Conservation (phyloP, 2,888 invertebrate species). For the Euclidia mi region DNA sequence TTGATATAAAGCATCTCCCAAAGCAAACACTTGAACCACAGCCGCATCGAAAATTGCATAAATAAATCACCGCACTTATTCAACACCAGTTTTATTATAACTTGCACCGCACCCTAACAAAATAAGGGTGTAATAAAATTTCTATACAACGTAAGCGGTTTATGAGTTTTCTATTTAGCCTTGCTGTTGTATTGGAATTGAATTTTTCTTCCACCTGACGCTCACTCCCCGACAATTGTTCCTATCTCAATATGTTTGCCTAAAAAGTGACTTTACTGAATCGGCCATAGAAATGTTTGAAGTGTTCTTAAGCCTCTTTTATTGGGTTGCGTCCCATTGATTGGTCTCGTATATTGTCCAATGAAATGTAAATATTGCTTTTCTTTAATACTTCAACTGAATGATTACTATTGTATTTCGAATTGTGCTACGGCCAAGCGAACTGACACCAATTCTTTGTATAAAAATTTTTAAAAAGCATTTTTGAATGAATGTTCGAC, state of each 20-base stretch:
- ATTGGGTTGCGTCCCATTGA: conserved; percentile 30
- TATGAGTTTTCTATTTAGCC: conserved; percentile 72
- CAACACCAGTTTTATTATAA: neutral
- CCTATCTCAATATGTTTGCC: conserved; percentile 50
- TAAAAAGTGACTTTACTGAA: conserved; percentile 42
- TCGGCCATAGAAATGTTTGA: conserved; percentile 38
- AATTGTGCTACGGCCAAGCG: no score
- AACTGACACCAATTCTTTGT: no score
- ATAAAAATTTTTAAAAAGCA: no score
- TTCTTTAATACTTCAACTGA: no score
- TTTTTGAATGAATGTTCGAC: no score
- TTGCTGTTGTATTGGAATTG: conserved; percentile 59
- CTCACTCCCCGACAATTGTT: conserved; percentile 46
- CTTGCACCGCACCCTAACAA: conserved; percentile 26
- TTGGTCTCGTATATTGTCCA: conserved; percentile 4
- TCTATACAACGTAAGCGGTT: conserved; percentile 70
- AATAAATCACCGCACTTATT: no score
- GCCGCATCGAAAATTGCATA: no score
- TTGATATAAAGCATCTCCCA: no score
- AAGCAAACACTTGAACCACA: no score
- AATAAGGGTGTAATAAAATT: conserved; percentile 63
- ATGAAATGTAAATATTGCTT: conserved; percentile 28
- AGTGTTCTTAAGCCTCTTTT: conserved; percentile 29
- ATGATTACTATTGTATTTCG: no score
- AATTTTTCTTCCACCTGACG: conserved; percentile 59